phyloP scores from a whole-genome alignment of 2,113 vertebrate genomes.

The Puntigrus tetrazona region DNA sequence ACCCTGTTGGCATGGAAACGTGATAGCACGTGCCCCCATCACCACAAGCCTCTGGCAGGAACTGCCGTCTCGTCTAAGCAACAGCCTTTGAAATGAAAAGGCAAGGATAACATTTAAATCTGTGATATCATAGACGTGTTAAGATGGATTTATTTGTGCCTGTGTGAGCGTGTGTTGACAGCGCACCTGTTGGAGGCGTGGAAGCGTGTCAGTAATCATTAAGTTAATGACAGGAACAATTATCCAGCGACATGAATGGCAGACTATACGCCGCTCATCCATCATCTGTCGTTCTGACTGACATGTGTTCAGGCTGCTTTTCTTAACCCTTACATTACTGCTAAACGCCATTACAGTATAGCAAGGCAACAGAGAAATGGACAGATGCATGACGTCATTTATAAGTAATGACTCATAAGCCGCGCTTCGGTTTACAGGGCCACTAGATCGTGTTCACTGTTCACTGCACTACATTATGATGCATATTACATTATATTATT shows the following conservation, averaged over 20 bases:
- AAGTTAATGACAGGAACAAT: conserved; percentile 41
- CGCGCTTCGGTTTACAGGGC: neutral
- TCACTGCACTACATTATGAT: neutral
- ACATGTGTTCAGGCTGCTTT: conserved; percentile 30
- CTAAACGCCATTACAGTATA: conserved; percentile 12
- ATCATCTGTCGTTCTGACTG: conserved; percentile 36
- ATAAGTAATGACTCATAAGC: neutral
- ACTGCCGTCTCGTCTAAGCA: conserved; percentile 28
- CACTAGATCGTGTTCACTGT: neutral
- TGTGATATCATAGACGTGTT: neutral
- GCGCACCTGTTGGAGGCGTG: conserved; percentile 46
- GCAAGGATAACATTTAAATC: neutral
- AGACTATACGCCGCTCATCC: conserved; percentile 1
- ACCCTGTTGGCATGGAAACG: conserved; percentile 63
- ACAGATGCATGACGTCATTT: neutral
- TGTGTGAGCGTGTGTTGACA: conserved; percentile 12
- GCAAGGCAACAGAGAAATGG: neutral
- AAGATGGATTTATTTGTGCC: conserved; percentile 24
- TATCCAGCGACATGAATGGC: conserved; percentile 11
- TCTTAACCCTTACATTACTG: neutral
- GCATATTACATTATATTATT: neutral
- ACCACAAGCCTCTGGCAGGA: conserved; percentile 40
- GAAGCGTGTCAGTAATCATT: conserved; percentile 39
- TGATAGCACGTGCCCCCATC: conserved; percentile 39
- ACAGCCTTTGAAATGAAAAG: neutral